Percentiles rank a stretch among this genome's conserved stretches.
phyloP scores from a whole-genome alignment of 2,797 vertebrate species.

The Microctenopoma steveboyesi region DNA sequence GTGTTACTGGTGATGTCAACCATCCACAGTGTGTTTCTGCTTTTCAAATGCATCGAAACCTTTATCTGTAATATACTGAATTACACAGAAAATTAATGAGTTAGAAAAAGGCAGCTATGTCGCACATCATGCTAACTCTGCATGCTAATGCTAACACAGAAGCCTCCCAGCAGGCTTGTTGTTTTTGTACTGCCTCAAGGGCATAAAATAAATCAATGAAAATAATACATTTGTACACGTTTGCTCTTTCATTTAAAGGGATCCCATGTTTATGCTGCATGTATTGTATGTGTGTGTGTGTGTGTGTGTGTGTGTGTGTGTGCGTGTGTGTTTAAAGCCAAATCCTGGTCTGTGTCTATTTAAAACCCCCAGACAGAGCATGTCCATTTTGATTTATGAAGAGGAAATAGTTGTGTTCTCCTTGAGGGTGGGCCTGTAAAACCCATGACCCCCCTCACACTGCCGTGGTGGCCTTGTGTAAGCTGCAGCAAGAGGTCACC shows the following conservation, averaged over 20 bases:
- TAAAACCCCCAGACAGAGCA: constrained; percentile 70
- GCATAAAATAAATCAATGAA: background rate
- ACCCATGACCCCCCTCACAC: constrained; percentile 45
- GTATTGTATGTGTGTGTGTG: no score
- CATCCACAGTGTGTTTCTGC: constrained; percentile 26
- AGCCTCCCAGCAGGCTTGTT: background rate
- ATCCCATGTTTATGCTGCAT: background rate
- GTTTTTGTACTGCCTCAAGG: background rate
- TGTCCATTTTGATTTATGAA: constrained; percentile 78
- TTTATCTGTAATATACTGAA: constrained; percentile 9
- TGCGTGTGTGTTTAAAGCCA: background rate
- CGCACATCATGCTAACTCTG: background rate
- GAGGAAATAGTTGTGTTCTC: constrained; percentile 78
- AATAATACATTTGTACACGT: background rate
- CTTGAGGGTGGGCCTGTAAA: constrained; percentile 74
- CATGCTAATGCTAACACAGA: no score
- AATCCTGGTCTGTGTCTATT: constrained; percentile 47
- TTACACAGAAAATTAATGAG: background rate
- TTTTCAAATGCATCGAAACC: constrained; percentile 13
- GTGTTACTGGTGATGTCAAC: constrained; percentile 36
- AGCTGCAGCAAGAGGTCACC: constrained; percentile 72
- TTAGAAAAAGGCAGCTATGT: constrained; percentile 19
- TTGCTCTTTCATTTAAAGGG: background rate
- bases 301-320: no score
- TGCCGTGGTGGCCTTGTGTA: constrained; percentile 62